These are phyloP conservation scores for Sorex fumeus DNA, from an alignment of 2,113 vertebrate species.

Conservation along the genomic window DNA sequence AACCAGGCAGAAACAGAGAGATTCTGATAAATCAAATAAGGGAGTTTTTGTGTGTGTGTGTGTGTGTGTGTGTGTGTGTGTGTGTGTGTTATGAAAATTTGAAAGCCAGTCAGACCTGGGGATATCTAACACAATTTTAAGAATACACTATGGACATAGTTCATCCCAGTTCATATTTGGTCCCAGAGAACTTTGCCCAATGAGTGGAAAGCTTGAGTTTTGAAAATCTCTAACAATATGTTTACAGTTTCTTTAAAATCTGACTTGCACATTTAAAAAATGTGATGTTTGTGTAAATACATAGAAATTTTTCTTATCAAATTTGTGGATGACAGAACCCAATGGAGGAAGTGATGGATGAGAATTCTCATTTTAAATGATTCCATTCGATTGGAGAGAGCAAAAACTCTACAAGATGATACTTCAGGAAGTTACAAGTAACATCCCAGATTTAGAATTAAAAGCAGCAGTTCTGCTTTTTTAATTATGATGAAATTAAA, in stretches of 20 bases:
- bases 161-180: neutral
- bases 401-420: neutral
- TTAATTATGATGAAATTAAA: too few relatives aligned
- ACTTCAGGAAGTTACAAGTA: constrained; percentile 57
- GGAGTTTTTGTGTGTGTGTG: neutral
- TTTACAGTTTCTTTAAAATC: constrained; percentile 12
- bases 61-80: too few relatives aligned
- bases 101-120: neutral
- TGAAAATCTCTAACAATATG: constrained; percentile 24
- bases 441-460: neutral
- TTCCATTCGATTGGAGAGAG: constrained; percentile 39
- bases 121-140: neutral
- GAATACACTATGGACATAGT: too few relatives aligned
- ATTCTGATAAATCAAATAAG: neutral
- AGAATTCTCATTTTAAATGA: constrained; percentile 51
- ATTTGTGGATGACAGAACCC: constrained; percentile 53
- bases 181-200: constrained; percentile 37
- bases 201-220: neutral
- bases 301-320: constrained; percentile 55
- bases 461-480: too few relatives aligned
- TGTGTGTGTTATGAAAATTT: neutral
- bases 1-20: constrained; percentile 11
- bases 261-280: neutral
- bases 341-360: constrained; percentile 58
- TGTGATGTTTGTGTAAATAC: constrained; percentile 53